Base-by-base conservation (phyloP, 2,113 vertebrate genomes). In the Ornithorhynchus anatinus region DNA sequence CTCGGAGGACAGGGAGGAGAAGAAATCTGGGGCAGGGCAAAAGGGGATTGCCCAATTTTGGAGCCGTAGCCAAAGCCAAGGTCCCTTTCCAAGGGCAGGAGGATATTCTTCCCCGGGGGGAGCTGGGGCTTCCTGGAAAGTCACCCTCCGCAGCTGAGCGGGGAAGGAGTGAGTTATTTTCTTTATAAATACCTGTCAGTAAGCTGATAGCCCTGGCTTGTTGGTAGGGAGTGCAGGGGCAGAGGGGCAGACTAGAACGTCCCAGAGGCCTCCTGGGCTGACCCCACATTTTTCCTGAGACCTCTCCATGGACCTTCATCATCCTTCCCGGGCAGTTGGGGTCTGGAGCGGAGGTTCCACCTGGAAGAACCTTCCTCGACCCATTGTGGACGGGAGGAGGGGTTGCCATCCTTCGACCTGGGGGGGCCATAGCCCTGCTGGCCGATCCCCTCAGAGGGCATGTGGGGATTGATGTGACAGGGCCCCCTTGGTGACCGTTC, bases 291-390 rank as follows among this genome's bases (percentile, higher is more conserved):
- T 22, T 65, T 70, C 63, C 14, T 13, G 69, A 50, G 40, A 53
- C 12, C 14, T 5, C n/a, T n/a, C n/a, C 25, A 19, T 40, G 16
- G 32, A 71, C 61, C 19, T 16, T 22, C 44, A 60, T 12, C 22
- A 45, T 19, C 23, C 47, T 68, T 43, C 48, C 43, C 40, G 20
- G 66, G n/a, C 39, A 35, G 4, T 7, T 15, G 35, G 59, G 69
- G 61, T 39, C n/a, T 32, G 54, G 44, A 79, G 43, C 36, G 65
- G 22, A 64, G 38, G 48, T 72, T 75, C 79, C 29, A 57, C 50
- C 71, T 63, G 36, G 66, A 13, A 52, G 47, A 48, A 54, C 62
- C 35, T 31, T 37, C 20, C 3, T 58, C 54, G 38, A 71, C n/a
- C n/a, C n/a, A n/a, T n/a, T n/a, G n/a, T n/a, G n/a, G n/a, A n/a